A percentile compares a stretch with the other conserved stretches of the same genome.
These are phyloP conservation scores for rat (Rattus norvegicus) DNA, from an alignment of 2,113 vertebrate genomes.

Conservation along the genomic window GRCr8 NC_086028.1:99487501-99488000, in stretches of 20 bases:
- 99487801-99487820: constrained; percentile 65
- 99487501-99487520: neutral
- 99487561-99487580: neutral
- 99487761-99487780: constrained; percentile 34
- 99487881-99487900: neutral
- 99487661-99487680: neutral
- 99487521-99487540: neutral
- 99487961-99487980: constrained; percentile 66
- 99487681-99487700: neutral
- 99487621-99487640: neutral
- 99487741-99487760: constrained; percentile 60
- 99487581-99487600: constrained; percentile 29
- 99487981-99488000: neutral
- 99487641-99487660: constrained; percentile 6
- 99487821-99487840: constrained; percentile 71
- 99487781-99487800: constrained; percentile 49
- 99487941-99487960: neutral
- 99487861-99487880: constrained; percentile 69
- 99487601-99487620: neutral
- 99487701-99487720: constrained; percentile 16
- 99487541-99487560: neutral
- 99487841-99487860: constrained; percentile 71
- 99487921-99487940: constrained; percentile 64
- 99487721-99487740: constrained; percentile 34
- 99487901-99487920: neutral